phyloP scores from a whole-genome alignment of 2,797 vertebrate genomes.

The Muscicapa striata region DNA sequence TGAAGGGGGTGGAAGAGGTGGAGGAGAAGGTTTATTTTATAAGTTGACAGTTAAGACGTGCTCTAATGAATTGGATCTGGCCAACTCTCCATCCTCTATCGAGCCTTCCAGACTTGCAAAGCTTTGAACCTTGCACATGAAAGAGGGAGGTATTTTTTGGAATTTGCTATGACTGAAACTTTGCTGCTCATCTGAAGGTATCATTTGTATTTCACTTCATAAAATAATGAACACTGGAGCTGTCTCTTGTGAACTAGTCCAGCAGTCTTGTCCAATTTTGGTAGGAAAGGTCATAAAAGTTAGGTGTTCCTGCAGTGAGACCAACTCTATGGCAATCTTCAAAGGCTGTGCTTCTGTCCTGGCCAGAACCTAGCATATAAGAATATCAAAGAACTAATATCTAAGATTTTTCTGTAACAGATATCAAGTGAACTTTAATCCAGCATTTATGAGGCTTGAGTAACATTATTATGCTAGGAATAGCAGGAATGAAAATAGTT shows the following conservation, averaged over 20 bases:
- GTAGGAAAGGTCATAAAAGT: conserved; percentile 81
- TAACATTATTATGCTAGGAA: neutral
- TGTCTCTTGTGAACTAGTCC: conserved; percentile 57
- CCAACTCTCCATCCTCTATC: conserved; percentile 49
- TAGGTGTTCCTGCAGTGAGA: conserved; percentile 87
- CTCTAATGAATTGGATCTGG: conserved; percentile 71
- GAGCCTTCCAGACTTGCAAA: conserved; percentile 71
- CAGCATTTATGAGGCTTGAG: neutral
- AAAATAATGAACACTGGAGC: conserved; percentile 64
- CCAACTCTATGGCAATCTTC: conserved; percentile 69
- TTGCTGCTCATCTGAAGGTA: conserved; percentile 71
- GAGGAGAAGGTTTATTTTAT: conserved; percentile 44
- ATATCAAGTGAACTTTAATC: neutral
- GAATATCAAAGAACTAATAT: conserved; percentile 78
- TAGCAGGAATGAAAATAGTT: neutral
- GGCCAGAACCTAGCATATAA: conserved; percentile 63
- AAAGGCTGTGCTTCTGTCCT: conserved; percentile 77
- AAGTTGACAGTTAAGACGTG: conserved; percentile 47
- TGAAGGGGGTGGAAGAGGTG: conserved; percentile 22
- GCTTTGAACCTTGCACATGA: conserved; percentile 79
- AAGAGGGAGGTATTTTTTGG: conserved; percentile 73
- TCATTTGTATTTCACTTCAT: conserved; percentile 66
- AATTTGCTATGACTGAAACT: conserved; percentile 66
- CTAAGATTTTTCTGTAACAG: conserved; percentile 48
- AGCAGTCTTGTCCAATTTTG: conserved; percentile 74